Evolutionary conservation across 2,888 invertebrate species (phyloP), one percentile per base, ranked within the genome.

Genomic region (Amphiduros pacificus): DNA sequence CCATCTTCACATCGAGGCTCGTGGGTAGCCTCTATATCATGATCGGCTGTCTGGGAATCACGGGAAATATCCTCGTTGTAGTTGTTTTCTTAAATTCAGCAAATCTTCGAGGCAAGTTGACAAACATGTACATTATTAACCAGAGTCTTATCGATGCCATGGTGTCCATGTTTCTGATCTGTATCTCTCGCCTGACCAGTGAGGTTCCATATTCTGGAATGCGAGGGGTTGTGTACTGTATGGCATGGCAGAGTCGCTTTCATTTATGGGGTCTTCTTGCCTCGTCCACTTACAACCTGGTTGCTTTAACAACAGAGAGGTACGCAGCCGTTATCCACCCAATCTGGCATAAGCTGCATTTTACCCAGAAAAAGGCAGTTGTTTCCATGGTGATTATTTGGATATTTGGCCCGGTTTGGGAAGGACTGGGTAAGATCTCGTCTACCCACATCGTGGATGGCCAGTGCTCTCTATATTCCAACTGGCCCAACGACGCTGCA

Each of bases 91-190:
- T 44, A 26, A 24, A 29, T 20, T 32, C 32, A 20, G 32, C 17
- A 20, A 32, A 22, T 6, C 31, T 60, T 22, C 32, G 41, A 2
- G 22, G 48, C 36, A 54, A 60, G 36, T 24, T 51, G 41, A 60
- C 60, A 9, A 60, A 60, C 49, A 11, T 55, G 22, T 55, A 29
- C 48, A 55, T 60, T 24, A 28, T 55, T 49, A 60, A 60, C 55
- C 60, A 60, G 29, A 60, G 60, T 49, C 6, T 55, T 1, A 22
- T 55, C 9, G 60, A 60, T 26, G 9, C 29, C 5, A 22, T 22
- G 11, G 60, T 31, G 2, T 55, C 55, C 22, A 28, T 55, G 27
- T 48, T 60, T 14, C 54, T 60, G 29, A 49, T 36, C 5, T 5
- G n/a, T n/a, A 54, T 44, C 2, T 55, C 55, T 22, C 28, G 22